Percentiles rank a stretch among this genome's conserved stretches.
phyloP scores from a whole-genome alignment of 2,888 invertebrate genomes.

The Oasisia sp. region DNA sequence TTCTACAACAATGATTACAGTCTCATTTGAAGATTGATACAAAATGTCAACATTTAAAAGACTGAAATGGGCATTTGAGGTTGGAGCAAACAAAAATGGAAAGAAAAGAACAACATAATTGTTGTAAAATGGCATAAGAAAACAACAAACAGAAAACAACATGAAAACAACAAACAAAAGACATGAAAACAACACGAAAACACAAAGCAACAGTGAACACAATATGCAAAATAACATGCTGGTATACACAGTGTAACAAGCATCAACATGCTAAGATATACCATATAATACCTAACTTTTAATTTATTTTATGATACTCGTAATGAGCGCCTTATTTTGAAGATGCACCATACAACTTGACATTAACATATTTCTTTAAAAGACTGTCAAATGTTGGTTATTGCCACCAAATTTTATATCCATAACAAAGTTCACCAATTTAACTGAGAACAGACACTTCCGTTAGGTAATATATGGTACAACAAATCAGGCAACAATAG shows the following conservation, averaged over 20 bases:
- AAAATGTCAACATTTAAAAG: background rate
- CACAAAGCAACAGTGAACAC: background rate
- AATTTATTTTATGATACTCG: background rate
- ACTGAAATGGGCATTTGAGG: background rate
- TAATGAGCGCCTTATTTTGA: background rate
- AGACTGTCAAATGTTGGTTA: too few species aligned
- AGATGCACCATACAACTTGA: background rate
- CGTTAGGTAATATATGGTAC: background rate
- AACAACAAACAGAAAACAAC: background rate
- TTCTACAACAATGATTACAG: background rate
- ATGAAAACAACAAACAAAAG: background rate
- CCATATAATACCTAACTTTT: background rate
- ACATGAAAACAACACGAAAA: background rate
- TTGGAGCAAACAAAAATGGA: background rate
- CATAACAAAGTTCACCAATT: background rate
- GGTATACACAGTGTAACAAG: background rate
- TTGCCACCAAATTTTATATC: background rate
- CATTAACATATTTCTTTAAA: too few species aligned
- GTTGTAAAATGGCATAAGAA: background rate
- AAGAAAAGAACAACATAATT: background rate
- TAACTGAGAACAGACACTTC: background rate
- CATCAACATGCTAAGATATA: background rate
- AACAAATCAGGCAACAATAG: background rate
- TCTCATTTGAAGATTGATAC: background rate
- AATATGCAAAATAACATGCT: background rate